Evolutionary conservation across 2,797 vertebrate genomes (phyloP), one percentile per base, ranked within the genome.

Genomic region (Phrynocephalus forsythii): DNA sequence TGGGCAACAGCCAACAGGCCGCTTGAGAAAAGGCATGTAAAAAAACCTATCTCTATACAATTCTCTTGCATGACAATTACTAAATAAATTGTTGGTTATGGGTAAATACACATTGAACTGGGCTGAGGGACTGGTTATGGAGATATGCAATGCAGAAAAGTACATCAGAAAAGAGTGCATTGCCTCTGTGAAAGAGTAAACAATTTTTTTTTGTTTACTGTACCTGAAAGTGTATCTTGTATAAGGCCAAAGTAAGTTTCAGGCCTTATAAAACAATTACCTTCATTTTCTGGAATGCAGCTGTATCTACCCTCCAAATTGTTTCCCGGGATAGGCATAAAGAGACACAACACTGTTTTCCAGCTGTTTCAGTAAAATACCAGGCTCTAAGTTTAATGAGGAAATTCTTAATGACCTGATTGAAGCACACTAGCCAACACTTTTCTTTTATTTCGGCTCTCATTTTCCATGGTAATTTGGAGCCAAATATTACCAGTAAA

Each of bases 361-460:
- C 30, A 66, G 16, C 30, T 63, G 24, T 76, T 76, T 75, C 33
- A 63, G 38, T 28, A 75, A 84, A 84, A n/a, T 76, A 5, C 20
- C 28, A 44, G 3, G 22, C 56, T 63, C 30, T 5, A 33, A 26
- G 24, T 84, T 63, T 26, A 26, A 2, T 38, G 30, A 60, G 44
- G 33, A 84, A 38, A 63, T 26, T 28, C 72, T 84, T 63, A 84
- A 60, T 63, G 56, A 52, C 22, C 83, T 75, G 24, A 33, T 20
- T 30, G 10, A 84, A 75, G 63, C 33, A 75, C 73, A 73, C 52
- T 26, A 33, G 67, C 69, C 52, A 60, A 15, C 15, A 30, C 50
- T 84, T 44, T 75, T 84, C 52, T 16, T 76, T 84, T 76, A 76
- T 84, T 66, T 75, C n/a, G 24, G 11, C 13, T 78, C 48, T 79